phyloP scores from a whole-genome alignment of 2,888 invertebrate species.

The Apocheima hispidaria region DNA sequence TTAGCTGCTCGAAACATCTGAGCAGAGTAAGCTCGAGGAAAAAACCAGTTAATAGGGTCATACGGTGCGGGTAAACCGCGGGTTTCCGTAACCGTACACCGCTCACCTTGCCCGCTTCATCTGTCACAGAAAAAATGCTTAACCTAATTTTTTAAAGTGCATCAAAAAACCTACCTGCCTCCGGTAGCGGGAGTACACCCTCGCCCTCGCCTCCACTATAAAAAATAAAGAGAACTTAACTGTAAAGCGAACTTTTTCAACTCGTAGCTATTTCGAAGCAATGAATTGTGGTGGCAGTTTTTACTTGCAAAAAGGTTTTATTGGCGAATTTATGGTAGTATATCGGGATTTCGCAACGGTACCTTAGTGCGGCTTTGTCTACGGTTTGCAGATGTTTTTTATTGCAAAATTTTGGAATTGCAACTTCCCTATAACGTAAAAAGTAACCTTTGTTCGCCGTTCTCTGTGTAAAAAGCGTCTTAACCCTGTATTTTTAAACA shows the following conservation, averaged over 20 bases:
- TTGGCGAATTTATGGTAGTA: slow-evolving; percentile 67
- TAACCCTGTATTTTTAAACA: slow-evolving; percentile 61
- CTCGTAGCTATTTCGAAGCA: slow-evolving; percentile 48
- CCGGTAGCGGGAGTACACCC: slow-evolving; percentile 75
- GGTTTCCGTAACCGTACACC: slow-evolving; percentile 84
- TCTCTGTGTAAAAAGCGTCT: slow-evolving; percentile 49
- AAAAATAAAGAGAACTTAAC: slow-evolving; percentile 60
- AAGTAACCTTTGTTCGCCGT: slow-evolving; percentile 57
- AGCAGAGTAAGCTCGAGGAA: slow-evolving; percentile 63
- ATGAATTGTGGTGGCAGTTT: slow-evolving; percentile 63
- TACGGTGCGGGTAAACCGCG: slow-evolving; percentile 68
- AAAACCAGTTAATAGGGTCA: slow-evolving; percentile 79
- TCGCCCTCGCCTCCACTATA: too few species aligned
- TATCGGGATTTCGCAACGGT: slow-evolving; percentile 72
- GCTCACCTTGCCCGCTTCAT: slow-evolving; percentile 79
- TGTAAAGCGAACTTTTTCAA: slow-evolving; percentile 66
- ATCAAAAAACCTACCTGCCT: slow-evolving; percentile 78
- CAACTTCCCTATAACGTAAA: slow-evolving; percentile 50
- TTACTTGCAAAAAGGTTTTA: slow-evolving; percentile 64
- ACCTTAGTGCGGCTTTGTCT: slow-evolving; percentile 65
- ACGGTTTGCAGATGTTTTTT: slow-evolving; percentile 68
- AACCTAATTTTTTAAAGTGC: slow-evolving; percentile 79
- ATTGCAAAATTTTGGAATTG: slow-evolving; percentile 52
- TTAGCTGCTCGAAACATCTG: slow-evolving; percentile 62
- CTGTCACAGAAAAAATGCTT: slow-evolving; percentile 72